A percentile compares a stretch with the other conserved stretches of the same genome.
Conservation (phyloP, 1,140 invertebrate species). For the Zaprionus inermis region DNA sequence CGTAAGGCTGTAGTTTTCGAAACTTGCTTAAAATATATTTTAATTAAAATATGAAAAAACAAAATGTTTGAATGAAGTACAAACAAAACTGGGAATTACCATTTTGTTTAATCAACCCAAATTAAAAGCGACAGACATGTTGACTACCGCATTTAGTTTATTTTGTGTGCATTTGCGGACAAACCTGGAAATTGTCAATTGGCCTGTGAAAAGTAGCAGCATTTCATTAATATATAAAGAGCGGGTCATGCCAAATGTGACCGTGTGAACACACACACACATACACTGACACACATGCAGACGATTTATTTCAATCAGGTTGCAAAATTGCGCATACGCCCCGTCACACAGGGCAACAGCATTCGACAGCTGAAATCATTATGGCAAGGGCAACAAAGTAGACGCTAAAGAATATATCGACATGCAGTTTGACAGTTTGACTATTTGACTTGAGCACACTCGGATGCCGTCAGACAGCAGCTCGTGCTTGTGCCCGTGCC, state of each 20-base stretch:
- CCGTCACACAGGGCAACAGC: conserved; percentile 46
- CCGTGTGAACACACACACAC: conserved; percentile 7
- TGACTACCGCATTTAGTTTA: background rate
- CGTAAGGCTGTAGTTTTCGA: too few relatives aligned
- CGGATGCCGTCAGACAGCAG: conserved; percentile 52
- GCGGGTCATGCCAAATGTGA: conserved; percentile 56
- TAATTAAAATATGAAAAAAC: background rate
- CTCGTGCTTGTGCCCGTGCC: background rate
- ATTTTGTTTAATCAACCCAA: conserved; percentile 1
- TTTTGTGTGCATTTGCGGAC: background rate
- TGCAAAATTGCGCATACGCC: conserved; percentile 66
- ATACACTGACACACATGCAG: background rate
- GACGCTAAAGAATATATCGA: conserved; percentile 68
- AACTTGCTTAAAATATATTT: background rate
- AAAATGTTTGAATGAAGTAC: too few relatives aligned
- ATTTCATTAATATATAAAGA: conserved; percentile 72
- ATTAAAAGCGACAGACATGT: background rate
- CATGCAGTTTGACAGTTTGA: conserved; percentile 75
- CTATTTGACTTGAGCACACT: conserved; percentile 75
- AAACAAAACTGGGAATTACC: background rate
- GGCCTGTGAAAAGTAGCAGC: conserved; percentile 44
- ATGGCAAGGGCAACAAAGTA: conserved; percentile 37
- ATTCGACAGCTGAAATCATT: conserved; percentile 75
- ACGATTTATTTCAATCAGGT: conserved; percentile 68
- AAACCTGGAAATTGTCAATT: conserved; percentile 56